phyloP scores from a whole-genome alignment of 2,888 invertebrate genomes.

The Belgica antarctica region DNA sequence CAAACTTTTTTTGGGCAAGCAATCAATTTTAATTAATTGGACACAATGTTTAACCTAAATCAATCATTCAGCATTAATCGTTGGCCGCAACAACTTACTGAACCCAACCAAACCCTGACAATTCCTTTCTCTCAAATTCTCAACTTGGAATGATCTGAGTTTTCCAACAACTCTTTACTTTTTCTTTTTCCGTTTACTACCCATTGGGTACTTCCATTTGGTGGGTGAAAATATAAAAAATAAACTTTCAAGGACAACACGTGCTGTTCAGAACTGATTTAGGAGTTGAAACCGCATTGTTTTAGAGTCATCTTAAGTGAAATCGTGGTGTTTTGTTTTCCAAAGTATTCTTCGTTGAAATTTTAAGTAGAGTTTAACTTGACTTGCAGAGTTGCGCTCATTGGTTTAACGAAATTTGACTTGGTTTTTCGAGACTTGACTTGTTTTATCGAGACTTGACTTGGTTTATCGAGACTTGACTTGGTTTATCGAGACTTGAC shows the following conservation, averaged over 20 bases:
- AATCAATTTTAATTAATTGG: background rate
- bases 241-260: constrained; percentile 35
- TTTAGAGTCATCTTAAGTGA: no score
- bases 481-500: no score
- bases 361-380: background rate
- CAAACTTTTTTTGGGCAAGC: background rate
- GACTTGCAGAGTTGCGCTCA: no score
- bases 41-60: background rate
- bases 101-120: background rate
- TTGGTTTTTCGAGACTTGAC: no score
- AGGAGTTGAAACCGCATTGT: no score
- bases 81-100: background rate
- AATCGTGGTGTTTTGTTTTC: no score
- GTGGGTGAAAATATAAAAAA: constrained; percentile 21
- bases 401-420: no score
- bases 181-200: background rate
- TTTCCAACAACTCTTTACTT: background rate
- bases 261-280: no score
- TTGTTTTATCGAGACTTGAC: no score
- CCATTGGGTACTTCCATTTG: background rate
- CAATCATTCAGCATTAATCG: background rate
- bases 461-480: no score
- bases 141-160: background rate
- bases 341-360: background rate
- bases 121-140: background rate